A percentile compares a stretch with the other conserved stretches of the same genome.
Conservation (phyloP, 2,888 invertebrate species). For the Lacanobia oleracea region DNA sequence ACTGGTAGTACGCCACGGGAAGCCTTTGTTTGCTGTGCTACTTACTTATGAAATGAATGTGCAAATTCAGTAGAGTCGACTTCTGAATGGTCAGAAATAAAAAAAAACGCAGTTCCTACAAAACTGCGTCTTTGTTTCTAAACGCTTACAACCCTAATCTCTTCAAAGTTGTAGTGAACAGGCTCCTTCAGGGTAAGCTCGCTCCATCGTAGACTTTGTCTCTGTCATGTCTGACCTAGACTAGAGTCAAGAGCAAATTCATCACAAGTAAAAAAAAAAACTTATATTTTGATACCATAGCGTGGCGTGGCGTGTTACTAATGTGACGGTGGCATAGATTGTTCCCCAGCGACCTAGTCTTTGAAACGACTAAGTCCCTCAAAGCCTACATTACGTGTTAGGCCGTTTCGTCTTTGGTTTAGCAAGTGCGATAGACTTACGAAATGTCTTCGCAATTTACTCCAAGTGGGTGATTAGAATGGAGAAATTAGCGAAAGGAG, state of each 20-base stretch:
- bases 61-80: no score
- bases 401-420: conserved; percentile 44
- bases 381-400: conserved; percentile 53
- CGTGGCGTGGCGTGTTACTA: conserved; percentile 16
- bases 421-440: conserved; percentile 43
- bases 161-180: no score
- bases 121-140: no score
- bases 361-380: conserved; percentile 66
- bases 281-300: background rate
- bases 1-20: conserved; percentile 6
- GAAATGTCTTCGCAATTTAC: conserved; percentile 40
- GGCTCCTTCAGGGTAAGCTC: no score
- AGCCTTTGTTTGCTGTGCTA: background rate
- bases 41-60: background rate
- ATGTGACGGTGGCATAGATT: conserved; percentile 38
- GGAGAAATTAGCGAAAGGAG: conserved; percentile 16
- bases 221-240: no score
- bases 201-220: no score
- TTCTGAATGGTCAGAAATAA: background rate
- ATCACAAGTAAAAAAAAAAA: no score
- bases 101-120: background rate
- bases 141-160: no score
- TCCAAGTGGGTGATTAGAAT: conserved; percentile 27
- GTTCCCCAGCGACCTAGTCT: conserved; percentile 65
- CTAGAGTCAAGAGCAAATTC: no score